Evolutionary conservation across 2,888 invertebrate species (phyloP), one percentile per base, ranked within the genome.

Genomic region (Cheilosia vernalis): DNA sequence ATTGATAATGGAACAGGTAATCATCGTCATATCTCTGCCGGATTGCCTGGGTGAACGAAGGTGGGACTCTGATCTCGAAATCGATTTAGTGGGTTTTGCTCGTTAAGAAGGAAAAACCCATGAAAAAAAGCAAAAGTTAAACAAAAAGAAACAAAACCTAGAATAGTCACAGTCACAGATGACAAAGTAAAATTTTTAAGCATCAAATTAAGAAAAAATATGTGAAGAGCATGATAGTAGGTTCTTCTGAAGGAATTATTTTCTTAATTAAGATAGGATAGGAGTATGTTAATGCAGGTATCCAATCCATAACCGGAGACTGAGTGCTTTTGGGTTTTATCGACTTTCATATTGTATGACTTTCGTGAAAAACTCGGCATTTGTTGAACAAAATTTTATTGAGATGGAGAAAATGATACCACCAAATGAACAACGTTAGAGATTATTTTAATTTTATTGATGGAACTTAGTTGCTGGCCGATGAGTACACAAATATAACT

Each of bases 1-100:
- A 85, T 72, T 85, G 85, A 85, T 85, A 85, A 81, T 63, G 84
- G 60, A 64, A 70, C 64, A 72, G 77, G 85, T 77, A 85, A 85
- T 85, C 69, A 73, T 73, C 72, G 56, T 70, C 79, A 80, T 80
- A 80, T 80, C 84, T 79, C 53, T 70, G 64, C 51, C 64, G 69
- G 56, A 67, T 84, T 79, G 83, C 58, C 63, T 63, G 58, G 58
- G 58, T 42, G 69, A 63, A 73, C 61, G 77, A 44, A 72, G 44
- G 24, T 69, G 55, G 56, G 33, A 69, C 55, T 37, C 42, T 76
- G 85, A 85, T 81, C 76, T 85, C 44, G n/a, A 81, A 81, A 85
- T 81, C 76, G 67, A 81, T 85, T 81, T 81, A 40, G 56, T 67
- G 66, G 70, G 61, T 30, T 53, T 69, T 58, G 67, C 64, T 81